Base-by-base conservation (phyloP, 2,888 invertebrate species). In the Nomada lathburiana region DNA sequence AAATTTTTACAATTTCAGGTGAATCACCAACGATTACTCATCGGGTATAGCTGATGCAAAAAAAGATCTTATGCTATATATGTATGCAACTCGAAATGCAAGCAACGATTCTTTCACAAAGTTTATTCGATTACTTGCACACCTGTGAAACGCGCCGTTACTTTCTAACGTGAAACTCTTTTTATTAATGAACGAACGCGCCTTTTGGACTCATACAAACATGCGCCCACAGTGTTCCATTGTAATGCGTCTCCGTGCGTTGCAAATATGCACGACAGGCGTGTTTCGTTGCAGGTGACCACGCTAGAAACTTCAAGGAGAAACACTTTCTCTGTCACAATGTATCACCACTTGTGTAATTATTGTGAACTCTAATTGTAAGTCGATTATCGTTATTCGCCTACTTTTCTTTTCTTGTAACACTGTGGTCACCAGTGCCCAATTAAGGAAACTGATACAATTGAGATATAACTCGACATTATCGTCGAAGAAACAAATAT, bases 281-380 rank as follows among this genome's bases (percentile, higher is more conserved):
- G n/a, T 62, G 72, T 79, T 64, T 79, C 72, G 36, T 60, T 50
- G 70, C 2, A 60, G 62, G 18, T 36, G 50, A 75, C 81, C 63
- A 71, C 75, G 79, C 82, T 87, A 86, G 85, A 90, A 89, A 89
- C 83, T 88, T 92, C 93, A 92, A 93, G 93, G 93, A 91, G 90
- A 92, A 88, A 91, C 92, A 92, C 93, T 93, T 93, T 93, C 93
- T 90, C 93, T 92, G 92, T 90, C 93, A 92, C 85, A 89, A 80
- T 76, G 77, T 73, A 68, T 80, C 83, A 74, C 62, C 79, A 59
- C 82, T 91, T 89, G 83, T 88, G 90, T 76, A 91, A 90, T 78
- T 67, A 55, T 68, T 62, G 23, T 29, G 13, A 60, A 52, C 57
- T 44, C 55, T 36, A 29, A 52, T 16, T 36, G 36, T 65, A 67